A percentile compares a stretch with the other conserved stretches of the same genome.
These are phyloP conservation scores for Drosophila subobscura DNA, from an alignment of 1,140 invertebrate species.

Conservation along the genomic window DNA sequence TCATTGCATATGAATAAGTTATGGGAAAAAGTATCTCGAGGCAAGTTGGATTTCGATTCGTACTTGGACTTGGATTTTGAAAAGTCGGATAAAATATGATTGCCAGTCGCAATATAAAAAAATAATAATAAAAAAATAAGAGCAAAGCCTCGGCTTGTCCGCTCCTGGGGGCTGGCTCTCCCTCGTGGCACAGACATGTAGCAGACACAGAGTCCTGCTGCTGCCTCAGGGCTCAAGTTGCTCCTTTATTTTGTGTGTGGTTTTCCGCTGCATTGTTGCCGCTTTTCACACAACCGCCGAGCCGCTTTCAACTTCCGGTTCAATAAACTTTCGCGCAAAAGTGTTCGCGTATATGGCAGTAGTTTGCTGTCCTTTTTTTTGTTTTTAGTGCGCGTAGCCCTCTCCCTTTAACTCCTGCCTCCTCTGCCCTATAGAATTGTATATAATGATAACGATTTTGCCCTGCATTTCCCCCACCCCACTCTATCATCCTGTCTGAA, in stretches of 20 bases:
- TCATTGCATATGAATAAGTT: conserved; percentile 46
- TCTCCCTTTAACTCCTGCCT: background rate
- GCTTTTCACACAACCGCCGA: conserved; percentile 57
- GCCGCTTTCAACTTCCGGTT: conserved; percentile 66
- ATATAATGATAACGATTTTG: conserved; percentile 73
- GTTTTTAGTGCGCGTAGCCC: conserved; percentile 6
- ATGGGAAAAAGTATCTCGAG: conserved; percentile 46
- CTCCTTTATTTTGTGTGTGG: conserved; percentile 5
- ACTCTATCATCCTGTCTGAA: conserved; percentile 33
- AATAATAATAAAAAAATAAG: conserved; percentile 7
- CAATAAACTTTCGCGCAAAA: conserved; percentile 76
- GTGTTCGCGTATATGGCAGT: conserved; percentile 47
- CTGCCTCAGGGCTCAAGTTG: background rate
- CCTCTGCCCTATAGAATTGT: conserved; percentile 27
- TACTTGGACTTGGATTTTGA: conserved; percentile 20
- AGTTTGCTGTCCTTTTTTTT: conserved; percentile 41
- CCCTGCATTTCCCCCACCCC: conserved; percentile 54
- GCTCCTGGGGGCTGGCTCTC: background rate
- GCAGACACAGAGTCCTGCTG: conserved; percentile 27
- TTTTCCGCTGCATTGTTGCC: conserved; percentile 48
- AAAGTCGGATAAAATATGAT: conserved; percentile 24
- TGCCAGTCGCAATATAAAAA: conserved; percentile 12
- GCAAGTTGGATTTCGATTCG: conserved; percentile 8
- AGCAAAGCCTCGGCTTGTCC: conserved; percentile 2
- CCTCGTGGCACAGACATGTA: conserved; percentile 22